phyloP scores from a whole-genome alignment of 2,888 invertebrate species.

The Chirona hameri region DNA sequence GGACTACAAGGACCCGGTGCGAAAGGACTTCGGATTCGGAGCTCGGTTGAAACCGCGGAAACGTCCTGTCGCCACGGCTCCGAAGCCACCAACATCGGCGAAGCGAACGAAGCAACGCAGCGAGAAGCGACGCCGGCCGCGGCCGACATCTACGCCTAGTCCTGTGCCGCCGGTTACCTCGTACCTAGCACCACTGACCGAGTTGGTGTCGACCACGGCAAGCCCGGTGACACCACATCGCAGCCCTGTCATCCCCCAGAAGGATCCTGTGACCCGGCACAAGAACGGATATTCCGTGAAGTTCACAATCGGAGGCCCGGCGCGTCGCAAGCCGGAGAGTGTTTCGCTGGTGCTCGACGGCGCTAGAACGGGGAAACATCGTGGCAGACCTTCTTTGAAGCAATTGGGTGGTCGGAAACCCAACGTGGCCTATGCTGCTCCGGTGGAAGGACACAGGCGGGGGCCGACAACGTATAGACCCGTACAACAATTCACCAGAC shows the following conservation, averaged over 20 bases:
- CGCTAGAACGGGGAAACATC: not conserved
- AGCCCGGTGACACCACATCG: not conserved
- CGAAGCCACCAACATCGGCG: not conserved
- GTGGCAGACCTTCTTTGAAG: too few species aligned
- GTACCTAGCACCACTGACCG: not conserved
- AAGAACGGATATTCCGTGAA: not conserved
- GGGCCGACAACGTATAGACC: not conserved
- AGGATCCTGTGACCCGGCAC: not conserved
- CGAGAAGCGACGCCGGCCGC: not conserved
- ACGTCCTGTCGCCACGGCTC: not conserved
- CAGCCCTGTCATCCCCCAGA: not conserved
- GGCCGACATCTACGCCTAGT: not conserved
- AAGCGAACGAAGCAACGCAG: not conserved
- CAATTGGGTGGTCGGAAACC: too few species aligned
- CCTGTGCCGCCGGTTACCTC: not conserved
- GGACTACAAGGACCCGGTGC: conserved; percentile 2
- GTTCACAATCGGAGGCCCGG: not conserved
- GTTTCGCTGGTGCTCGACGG: not conserved
- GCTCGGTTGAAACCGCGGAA: not conserved
- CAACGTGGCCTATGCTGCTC: not conserved
- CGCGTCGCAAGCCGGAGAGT: not conserved
- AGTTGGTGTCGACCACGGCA: not conserved
- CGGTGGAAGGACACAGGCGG: not conserved
- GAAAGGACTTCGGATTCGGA: conserved; percentile 4
- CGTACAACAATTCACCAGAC: not conserved